phyloP scores from a whole-genome alignment of 2,888 invertebrate species.

The Cryptus armator region DNA sequence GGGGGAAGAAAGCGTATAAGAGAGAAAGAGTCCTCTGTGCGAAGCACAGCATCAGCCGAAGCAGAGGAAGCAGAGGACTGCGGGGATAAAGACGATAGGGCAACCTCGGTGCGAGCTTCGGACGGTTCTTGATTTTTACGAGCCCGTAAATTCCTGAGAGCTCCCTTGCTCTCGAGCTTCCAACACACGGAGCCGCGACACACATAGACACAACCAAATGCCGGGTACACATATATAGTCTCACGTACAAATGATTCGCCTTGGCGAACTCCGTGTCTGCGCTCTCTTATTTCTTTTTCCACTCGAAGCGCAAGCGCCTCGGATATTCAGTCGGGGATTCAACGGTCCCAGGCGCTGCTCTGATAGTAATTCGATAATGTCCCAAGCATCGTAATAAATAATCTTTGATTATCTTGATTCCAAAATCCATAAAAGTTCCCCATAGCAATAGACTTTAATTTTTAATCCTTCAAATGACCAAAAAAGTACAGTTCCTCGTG shows the following conservation, averaged over 20 bases:
- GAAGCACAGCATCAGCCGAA: slow-evolving; percentile 47
- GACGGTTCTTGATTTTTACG: slow-evolving; percentile 85
- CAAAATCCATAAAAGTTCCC: slow-evolving; percentile 18
- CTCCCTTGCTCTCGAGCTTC: slow-evolving; percentile 66
- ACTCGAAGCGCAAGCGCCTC: slow-evolving; percentile 57
- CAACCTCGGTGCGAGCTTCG: slow-evolving; percentile 78
- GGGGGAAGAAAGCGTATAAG: background rate
- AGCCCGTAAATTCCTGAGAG: slow-evolving; percentile 84
- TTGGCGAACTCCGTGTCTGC: slow-evolving; percentile 55
- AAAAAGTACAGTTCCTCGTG: too few species aligned
- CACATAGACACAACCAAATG: background rate
- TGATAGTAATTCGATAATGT: slow-evolving; percentile 66
- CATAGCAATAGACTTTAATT: background rate
- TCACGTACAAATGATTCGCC: slow-evolving; percentile 67
- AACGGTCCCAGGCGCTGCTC: slow-evolving; percentile 22
- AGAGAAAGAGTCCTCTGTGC: slow-evolving; percentile 21
- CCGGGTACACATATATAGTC: slow-evolving; percentile 17
- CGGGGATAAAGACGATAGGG: slow-evolving; percentile 75
- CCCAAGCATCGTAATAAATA: slow-evolving; percentile 20
- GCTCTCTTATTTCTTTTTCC: slow-evolving; percentile 46
- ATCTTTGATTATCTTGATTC: slow-evolving; percentile 45
- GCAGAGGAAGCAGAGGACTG: slow-evolving; percentile 53
- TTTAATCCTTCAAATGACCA: too few species aligned
- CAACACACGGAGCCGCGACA: slow-evolving; percentile 34
- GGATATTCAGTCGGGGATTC: slow-evolving; percentile 46